Conservation (phyloP, 2,888 invertebrate genomes). For the Dolichopus griseipennis region DNA sequence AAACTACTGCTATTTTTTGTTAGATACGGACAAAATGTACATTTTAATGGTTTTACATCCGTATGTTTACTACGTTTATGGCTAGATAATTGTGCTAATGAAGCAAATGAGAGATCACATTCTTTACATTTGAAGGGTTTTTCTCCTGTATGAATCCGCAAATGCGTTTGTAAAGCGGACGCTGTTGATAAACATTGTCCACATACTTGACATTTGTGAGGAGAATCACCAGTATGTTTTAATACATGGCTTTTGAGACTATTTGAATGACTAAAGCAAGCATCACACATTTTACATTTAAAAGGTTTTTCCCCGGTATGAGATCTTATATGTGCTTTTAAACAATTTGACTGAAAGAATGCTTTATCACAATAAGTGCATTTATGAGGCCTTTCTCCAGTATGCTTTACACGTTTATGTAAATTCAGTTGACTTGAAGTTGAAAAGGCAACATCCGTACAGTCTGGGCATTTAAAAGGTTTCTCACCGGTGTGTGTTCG, state of each 20-base stretch:
- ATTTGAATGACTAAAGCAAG: not conserved
- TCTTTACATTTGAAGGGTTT: constrained; percentile 36
- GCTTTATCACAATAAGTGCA: not conserved
- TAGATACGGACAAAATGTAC: not conserved
- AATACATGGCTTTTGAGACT: not conserved
- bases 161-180: not conserved
- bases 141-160: constrained; percentile 38
- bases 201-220: constrained; percentile 75
- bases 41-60: not conserved
- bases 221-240: constrained; percentile 68
- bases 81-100: not conserved
- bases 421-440: not conserved
- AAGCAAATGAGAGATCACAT: constrained; percentile 25
- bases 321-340: not conserved
- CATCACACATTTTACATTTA: not conserved
- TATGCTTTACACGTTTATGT: not conserved
- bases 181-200: not conserved
- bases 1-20: not conserved
- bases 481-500: not conserved
- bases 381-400: not conserved
- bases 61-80: not conserved
- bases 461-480: not conserved
- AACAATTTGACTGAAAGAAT: not conserved
- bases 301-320: constrained; percentile 1
- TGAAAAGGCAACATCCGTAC: not conserved